Percentiles rank a stretch among this genome's conserved stretches.
Conservation (phyloP, 2,113 vertebrate genomes). For the Leuciscus idus region DNA sequence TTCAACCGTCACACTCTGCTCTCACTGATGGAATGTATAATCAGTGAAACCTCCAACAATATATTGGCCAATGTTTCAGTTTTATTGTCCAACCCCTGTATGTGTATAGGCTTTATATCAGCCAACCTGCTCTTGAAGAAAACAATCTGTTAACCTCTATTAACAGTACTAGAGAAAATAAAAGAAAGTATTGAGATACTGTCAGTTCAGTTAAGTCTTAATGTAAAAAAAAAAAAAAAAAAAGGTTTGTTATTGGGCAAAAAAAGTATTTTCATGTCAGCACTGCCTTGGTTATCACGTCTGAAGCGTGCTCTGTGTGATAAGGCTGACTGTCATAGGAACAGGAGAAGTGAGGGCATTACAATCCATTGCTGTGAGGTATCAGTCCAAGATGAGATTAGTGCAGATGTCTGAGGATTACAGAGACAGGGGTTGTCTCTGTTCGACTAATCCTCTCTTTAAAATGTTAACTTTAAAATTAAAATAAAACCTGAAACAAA, state of each 20-base stretch:
- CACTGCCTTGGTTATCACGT: not conserved
- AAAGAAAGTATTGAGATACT: conserved; percentile 18
- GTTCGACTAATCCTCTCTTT: conserved; percentile 63
- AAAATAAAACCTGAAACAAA: not conserved
- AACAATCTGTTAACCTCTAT: not conserved
- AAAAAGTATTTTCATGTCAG: not conserved
- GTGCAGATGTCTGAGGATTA: conserved; percentile 74
- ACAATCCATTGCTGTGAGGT: conserved; percentile 50
- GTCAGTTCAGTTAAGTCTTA: not conserved
- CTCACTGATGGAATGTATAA: no score
- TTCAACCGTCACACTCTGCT: no score
- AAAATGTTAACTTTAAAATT: not conserved
- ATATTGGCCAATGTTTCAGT: no score
- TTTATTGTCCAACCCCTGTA: no score
- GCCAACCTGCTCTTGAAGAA: no score
- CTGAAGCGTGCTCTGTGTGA: not conserved
- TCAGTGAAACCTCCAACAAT: no score
- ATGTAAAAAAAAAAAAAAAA: not conserved
- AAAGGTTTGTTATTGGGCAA: not conserved
- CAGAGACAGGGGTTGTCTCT: conserved; percentile 68
- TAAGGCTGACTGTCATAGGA: not conserved
- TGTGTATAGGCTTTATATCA: no score
- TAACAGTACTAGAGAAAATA: conserved; percentile 41
- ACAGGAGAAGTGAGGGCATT: not conserved
- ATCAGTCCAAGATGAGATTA: conserved; percentile 75